A percentile compares a stretch with the other conserved stretches of the same genome.
phyloP scores from a whole-genome alignment of 2,888 invertebrate species.

The Acanthosepion lycidas region DNA sequence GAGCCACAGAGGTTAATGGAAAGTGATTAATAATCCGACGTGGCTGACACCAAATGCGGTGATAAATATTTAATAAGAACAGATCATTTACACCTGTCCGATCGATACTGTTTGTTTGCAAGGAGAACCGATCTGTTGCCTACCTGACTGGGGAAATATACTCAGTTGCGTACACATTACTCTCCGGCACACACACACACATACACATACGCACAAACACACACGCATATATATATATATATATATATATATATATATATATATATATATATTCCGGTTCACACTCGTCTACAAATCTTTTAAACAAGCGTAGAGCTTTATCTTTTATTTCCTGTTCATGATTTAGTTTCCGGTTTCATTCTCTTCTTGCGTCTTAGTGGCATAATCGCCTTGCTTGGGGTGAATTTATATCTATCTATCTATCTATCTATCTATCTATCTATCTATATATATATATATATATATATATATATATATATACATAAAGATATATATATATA shows the following conservation, averaged over 20 bases:
- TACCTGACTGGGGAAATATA: not conserved
- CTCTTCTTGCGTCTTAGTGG: too few species aligned
- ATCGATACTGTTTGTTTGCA: not conserved
- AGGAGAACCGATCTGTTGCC: constrained; percentile 13
- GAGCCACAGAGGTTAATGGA: constrained; percentile 15
- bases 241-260: too few species aligned
- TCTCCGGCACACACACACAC: not conserved
- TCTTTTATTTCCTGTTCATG: too few species aligned
- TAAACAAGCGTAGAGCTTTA: too few species aligned
- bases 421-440: not conserved
- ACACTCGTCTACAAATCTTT: not conserved
- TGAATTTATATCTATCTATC: not conserved
- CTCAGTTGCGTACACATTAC: not conserved
- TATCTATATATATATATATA: not conserved
- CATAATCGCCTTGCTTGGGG: too few species aligned
- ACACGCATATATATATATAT: not conserved
- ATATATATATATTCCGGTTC: not conserved
- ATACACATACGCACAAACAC: not conserved
- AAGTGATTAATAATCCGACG: constrained; percentile 33
- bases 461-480: not conserved
- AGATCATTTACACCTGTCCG: constrained; percentile 33
- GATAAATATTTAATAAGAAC: constrained; percentile 33
- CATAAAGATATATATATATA: not conserved
- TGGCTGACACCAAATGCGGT: not conserved
- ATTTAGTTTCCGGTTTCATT: too few species aligned